A percentile compares a stretch with the other conserved stretches of the same genome.
phyloP scores from a whole-genome alignment of 2,113 vertebrate genomes.

The Brachyistius frenatus region DNA sequence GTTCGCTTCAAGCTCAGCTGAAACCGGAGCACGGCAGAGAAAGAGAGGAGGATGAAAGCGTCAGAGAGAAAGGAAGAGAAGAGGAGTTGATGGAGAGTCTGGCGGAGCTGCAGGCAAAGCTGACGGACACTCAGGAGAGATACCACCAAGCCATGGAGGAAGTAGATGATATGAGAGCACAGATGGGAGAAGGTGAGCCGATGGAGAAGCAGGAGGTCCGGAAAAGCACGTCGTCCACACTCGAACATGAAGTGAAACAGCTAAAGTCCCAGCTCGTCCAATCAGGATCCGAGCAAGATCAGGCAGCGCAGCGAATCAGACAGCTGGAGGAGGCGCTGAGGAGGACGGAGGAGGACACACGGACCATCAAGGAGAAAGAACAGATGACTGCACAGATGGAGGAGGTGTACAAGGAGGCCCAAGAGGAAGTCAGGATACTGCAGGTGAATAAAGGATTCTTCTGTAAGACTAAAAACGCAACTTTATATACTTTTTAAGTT shows the following conservation, averaged over 20 bases:
- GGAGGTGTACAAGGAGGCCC: slow-evolving; percentile 90
- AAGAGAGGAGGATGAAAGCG: slow-evolving; percentile 44
- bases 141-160: slow-evolving; percentile 87
- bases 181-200: slow-evolving; percentile 73
- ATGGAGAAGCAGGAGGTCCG: slow-evolving; percentile 71
- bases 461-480: too few relatives aligned
- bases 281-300: slow-evolving; percentile 82
- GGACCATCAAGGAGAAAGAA: slow-evolving; percentile 39
- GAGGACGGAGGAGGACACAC: slow-evolving; percentile 78
- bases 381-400: slow-evolving; percentile 81
- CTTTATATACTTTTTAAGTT: too few relatives aligned
- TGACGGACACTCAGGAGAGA: slow-evolving; percentile 87
- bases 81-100: slow-evolving; percentile 86
- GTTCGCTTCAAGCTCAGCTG: slow-evolving; percentile 83
- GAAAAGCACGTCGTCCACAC: slow-evolving; percentile 56
- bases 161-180: slow-evolving; percentile 83
- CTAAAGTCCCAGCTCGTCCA: slow-evolving; percentile 86
- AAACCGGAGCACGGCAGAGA: slow-evolving; percentile 70
- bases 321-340: slow-evolving; percentile 86
- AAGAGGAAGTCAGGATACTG: slow-evolving; percentile 91
- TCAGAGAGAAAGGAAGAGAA: slow-evolving; percentile 69
- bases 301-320: slow-evolving; percentile 82
- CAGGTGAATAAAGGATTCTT: slow-evolving; percentile 63
- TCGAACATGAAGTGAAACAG: slow-evolving; percentile 84
- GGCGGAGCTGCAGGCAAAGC: slow-evolving; percentile 87